Evolutionary conservation across 2,888 invertebrate species (phyloP).

Genomic region (Pollenia amentaria): DNA sequence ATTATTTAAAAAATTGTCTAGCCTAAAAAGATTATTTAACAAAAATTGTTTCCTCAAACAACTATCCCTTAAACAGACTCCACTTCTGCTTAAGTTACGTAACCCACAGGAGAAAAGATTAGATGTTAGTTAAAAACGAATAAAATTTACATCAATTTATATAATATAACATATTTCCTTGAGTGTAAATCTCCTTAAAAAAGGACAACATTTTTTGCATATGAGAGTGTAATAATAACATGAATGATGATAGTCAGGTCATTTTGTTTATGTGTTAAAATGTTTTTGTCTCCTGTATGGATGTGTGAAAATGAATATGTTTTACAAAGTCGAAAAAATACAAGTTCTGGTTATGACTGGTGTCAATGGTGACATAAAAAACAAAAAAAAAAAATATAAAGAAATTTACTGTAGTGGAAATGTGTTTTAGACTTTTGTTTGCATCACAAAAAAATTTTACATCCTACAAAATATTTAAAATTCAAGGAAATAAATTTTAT

Average conservation of each 20-base stretch:
- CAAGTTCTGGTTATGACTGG: neutral
- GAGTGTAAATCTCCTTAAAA: neutral
- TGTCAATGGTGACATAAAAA: neutral
- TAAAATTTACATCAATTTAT: too few relatives aligned
- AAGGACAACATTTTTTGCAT: neutral
- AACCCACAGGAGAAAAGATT: too few relatives aligned
- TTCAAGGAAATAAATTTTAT: neutral
- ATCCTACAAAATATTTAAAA: neutral
- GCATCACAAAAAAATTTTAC: too few relatives aligned
- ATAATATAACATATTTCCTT: neutral
- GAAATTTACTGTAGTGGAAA: neutral
- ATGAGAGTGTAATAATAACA: conserved; percentile 16
- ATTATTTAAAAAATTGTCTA: too few relatives aligned
- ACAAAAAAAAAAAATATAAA: neutral
- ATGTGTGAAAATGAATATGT: too few relatives aligned
- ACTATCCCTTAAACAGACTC: too few relatives aligned
- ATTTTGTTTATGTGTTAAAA: conserved; percentile 41
- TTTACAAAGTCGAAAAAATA: neutral
- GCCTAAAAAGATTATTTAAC: too few relatives aligned
- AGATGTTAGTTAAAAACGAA: too few relatives aligned
- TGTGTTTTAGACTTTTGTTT: neutral
- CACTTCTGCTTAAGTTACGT: too few relatives aligned
- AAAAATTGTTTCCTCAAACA: too few relatives aligned
- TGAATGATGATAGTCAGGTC: conserved; percentile 28
- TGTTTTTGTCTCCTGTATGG: neutral